Evolutionary conservation across 2,113 vertebrate genomes (phyloP).

Genomic region (Pterocles gutturalis): DNA sequence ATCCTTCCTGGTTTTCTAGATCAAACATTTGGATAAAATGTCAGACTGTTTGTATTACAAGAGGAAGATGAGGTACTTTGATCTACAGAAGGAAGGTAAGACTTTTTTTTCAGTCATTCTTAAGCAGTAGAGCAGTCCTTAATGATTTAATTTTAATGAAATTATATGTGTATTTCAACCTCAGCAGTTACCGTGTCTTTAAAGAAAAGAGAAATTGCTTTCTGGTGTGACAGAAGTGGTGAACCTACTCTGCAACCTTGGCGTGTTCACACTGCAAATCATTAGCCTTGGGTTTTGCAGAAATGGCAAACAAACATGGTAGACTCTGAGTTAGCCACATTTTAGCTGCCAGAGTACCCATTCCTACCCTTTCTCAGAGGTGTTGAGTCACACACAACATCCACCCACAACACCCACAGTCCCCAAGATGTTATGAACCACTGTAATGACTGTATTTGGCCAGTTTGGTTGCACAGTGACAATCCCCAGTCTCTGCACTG

Average conservation of each 20-base stretch:
- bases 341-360: background rate
- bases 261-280: background rate
- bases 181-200: background rate
- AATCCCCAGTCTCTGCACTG: background rate
- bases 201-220: background rate
- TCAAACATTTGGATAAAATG: background rate
- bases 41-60: background rate
- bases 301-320: background rate
- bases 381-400: background rate
- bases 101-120: background rate
- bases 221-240: background rate
- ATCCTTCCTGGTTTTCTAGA: background rate
- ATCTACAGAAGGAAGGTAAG: background rate
- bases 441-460: background rate
- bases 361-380: background rate
- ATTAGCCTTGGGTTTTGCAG: background rate
- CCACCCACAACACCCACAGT: too few relatives aligned
- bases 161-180: background rate
- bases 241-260: background rate
- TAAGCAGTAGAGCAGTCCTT: background rate
- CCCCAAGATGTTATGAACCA: background rate
- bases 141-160: background rate
- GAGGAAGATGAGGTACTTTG: background rate
- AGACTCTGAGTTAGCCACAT: accelerated
- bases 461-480: background rate